phyloP scores from a whole-genome alignment of 2,888 invertebrate species.

The Gastracanthus pulcherrimus region DNA sequence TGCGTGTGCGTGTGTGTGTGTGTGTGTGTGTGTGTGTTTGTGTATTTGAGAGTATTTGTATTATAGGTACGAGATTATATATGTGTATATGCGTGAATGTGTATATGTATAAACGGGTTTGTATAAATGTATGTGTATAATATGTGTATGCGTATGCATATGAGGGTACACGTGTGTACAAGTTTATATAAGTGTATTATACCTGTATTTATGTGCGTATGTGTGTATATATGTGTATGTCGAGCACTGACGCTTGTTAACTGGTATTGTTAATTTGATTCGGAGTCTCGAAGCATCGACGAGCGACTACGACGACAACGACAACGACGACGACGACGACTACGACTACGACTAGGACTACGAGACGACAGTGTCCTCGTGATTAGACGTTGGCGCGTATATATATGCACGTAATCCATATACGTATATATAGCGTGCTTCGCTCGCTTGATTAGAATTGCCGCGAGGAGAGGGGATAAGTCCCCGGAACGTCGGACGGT shows the following conservation, averaged over 20 bases:
- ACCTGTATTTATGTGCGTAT: too few species aligned
- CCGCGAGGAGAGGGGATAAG: slow-evolving; percentile 37
- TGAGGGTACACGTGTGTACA: neutral
- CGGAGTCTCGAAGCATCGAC: slow-evolving; percentile 37
- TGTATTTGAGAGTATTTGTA: neutral
- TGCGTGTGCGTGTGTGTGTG: slow-evolving; percentile 3
- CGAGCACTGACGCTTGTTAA: slow-evolving; percentile 66
- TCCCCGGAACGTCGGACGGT: neutral
- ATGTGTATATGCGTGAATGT: too few species aligned
- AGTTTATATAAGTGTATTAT: too few species aligned
- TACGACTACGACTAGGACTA: slow-evolving; percentile 1
- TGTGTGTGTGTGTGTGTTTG: neutral
- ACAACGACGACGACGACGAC: slow-evolving; percentile 21
- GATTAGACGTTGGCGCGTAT: slow-evolving; percentile 39
- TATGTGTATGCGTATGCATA: neutral
- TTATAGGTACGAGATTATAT: too few species aligned
- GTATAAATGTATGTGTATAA: slow-evolving; percentile 3
- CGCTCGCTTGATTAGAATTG: slow-evolving; percentile 64
- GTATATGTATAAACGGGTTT: too few species aligned
- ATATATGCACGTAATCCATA: neutral
- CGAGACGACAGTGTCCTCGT: slow-evolving; percentile 23
- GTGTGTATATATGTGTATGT: slow-evolving; percentile 6
- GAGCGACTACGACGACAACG: neutral
- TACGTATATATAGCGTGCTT: slow-evolving; percentile 34
- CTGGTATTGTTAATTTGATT: slow-evolving; percentile 72